Percentiles rank a stretch among this genome's conserved stretches.
These are phyloP conservation scores for Sebastes melanostomus DNA, from an alignment of 2,797 vertebrate genomes.

Conservation along the genomic window DNA sequence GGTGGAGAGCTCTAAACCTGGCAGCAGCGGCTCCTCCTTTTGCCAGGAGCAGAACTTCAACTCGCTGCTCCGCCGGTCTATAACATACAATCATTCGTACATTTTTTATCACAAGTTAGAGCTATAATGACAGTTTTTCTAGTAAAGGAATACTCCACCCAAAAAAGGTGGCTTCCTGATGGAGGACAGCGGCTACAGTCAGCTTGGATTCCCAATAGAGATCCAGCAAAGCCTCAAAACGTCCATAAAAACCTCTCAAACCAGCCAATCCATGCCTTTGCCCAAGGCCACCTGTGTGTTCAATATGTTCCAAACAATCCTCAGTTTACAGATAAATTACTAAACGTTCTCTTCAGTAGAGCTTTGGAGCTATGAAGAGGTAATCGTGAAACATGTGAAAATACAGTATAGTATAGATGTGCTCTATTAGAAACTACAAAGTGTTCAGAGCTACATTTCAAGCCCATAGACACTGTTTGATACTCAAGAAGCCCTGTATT, in stretches of 20 bases:
- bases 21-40: too few relatives aligned
- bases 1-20: too few relatives aligned
- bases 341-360: too few relatives aligned
- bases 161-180: not conserved
- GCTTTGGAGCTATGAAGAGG: too few relatives aligned
- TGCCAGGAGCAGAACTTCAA: too few relatives aligned
- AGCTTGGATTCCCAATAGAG: not conserved
- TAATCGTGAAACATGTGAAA: not conserved
- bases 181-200: not conserved
- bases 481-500: not conserved
- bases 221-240: not conserved
- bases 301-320: too few relatives aligned
- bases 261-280: not conserved
- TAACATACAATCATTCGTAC: too few relatives aligned
- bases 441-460: not conserved
- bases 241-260: not conserved
- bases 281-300: too few relatives aligned
- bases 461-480: not conserved
- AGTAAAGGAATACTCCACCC: not conserved
- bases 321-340: not conserved
- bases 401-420: not conserved
- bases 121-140: not conserved
- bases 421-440: not conserved
- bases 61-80: too few relatives aligned
- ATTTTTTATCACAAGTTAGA: too few relatives aligned